Evolutionary conservation across 2,888 invertebrate species (phyloP).

Genomic region (Plagodis dolabraria): DNA sequence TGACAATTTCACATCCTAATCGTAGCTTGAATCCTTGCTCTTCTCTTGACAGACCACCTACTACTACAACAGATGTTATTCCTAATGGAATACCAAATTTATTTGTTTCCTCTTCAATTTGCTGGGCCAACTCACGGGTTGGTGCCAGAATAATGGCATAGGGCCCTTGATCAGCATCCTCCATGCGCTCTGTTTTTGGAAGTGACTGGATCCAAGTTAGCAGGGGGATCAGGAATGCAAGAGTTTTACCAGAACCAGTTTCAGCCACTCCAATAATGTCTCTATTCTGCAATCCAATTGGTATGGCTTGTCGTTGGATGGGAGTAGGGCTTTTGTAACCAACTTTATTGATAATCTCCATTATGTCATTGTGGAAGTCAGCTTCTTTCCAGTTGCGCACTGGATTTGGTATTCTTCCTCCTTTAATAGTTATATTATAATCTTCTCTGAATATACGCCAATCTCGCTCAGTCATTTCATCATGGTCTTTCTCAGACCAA

Average conservation of each 20-base stretch:
- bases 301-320: slow-evolving; percentile 99
- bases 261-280: slow-evolving; percentile 99
- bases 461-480: slow-evolving; percentile 99
- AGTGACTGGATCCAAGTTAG: slow-evolving; percentile 99
- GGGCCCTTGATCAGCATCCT: slow-evolving; percentile 97
- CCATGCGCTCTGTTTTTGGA: slow-evolving; percentile 96
- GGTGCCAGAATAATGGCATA: slow-evolving; percentile 99
- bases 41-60: slow-evolving; percentile 98
- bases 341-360: slow-evolving; percentile 96
- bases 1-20: slow-evolving; percentile 99
- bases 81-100: slow-evolving; percentile 98
- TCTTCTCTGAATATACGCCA: slow-evolving; percentile 99
- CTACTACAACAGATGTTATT: slow-evolving; percentile 98
- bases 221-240: slow-evolving; percentile 98
- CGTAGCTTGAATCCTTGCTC: slow-evolving; percentile 98
- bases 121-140: slow-evolving; percentile 99
- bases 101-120: slow-evolving; percentile 99
- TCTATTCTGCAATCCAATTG: slow-evolving; percentile 97
- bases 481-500: slow-evolving; percentile 97
- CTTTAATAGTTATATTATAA: slow-evolving; percentile 99
- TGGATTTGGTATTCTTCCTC: slow-evolving; percentile 98
- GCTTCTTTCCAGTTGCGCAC: slow-evolving; percentile 98
- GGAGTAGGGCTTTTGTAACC: slow-evolving; percentile 99
- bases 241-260: slow-evolving; percentile 99
- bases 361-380: slow-evolving; percentile 93